phyloP scores from a whole-genome alignment of 2,888 invertebrate species.

The Abrostola triplasia region DNA sequence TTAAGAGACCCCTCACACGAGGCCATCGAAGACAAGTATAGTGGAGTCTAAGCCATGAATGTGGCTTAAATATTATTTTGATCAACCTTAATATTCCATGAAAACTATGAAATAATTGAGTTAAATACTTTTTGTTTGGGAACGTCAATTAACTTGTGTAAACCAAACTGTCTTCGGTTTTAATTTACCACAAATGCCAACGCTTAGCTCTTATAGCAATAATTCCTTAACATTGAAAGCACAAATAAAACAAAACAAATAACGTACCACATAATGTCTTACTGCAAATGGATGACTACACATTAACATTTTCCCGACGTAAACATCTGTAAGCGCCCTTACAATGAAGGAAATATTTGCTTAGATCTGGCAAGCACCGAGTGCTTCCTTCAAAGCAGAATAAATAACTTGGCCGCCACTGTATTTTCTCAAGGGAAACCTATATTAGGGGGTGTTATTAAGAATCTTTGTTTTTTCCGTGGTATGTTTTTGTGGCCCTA shows the following conservation, averaged over 20 bases:
- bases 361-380: constrained; percentile 57
- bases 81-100: too few relatives aligned
- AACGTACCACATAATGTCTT: too few relatives aligned
- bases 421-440: constrained; percentile 47
- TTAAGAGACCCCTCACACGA: constrained; percentile 28
- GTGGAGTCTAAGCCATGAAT: too few relatives aligned
- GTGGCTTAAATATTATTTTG: too few relatives aligned
- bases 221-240: constrained; percentile 1
- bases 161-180: background rate
- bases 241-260: background rate
- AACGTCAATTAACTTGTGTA: background rate
- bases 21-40: too few relatives aligned
- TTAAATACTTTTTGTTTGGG: too few relatives aligned
- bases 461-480: constrained; percentile 52
- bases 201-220: background rate
- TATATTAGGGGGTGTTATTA: constrained; percentile 55
- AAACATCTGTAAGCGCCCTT: constrained; percentile 33
- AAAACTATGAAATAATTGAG: too few relatives aligned
- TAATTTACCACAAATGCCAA: background rate
- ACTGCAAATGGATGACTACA: background rate
- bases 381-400: constrained; percentile 58
- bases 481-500: constrained; percentile 36
- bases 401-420: constrained; percentile 56
- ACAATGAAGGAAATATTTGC: constrained; percentile 63
- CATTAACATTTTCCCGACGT: constrained; percentile 20